Evolutionary conservation across 2,113 vertebrate species (phyloP).

Genomic region (Synodontis membranacea): DNA sequence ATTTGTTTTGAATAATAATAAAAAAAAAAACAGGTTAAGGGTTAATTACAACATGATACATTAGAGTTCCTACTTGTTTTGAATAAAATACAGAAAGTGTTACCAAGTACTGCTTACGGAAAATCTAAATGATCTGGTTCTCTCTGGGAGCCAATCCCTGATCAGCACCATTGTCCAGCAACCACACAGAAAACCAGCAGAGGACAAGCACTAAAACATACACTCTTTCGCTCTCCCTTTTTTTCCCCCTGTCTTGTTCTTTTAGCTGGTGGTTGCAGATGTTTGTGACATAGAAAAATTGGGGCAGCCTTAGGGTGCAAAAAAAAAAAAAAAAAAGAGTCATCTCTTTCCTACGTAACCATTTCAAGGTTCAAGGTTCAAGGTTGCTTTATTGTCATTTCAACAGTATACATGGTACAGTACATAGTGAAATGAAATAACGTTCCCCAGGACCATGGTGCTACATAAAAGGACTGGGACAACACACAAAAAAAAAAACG

Average conservation of each 20-base stretch:
- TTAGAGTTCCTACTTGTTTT: not conserved
- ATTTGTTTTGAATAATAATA: too few relatives aligned
- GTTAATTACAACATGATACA: not conserved
- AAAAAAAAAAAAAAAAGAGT: too few relatives aligned
- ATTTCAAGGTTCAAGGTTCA: too few relatives aligned
- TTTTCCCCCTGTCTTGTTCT: slow-evolving; percentile 1
- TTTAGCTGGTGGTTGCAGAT: slow-evolving; percentile 31
- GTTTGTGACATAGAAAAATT: slow-evolving; percentile 50
- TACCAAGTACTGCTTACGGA: not conserved
- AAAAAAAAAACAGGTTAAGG: not conserved
- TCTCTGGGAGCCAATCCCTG: not conserved
- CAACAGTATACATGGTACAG: too few relatives aligned
- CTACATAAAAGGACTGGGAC: too few relatives aligned
- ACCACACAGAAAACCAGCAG: slow-evolving; percentile 15
- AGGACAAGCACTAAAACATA: slow-evolving; percentile 5
- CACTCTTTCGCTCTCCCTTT: not conserved
- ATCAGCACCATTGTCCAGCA: slow-evolving; percentile 13
- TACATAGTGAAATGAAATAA: too few relatives aligned
- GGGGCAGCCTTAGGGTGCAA: slow-evolving; percentile 42
- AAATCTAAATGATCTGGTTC: slow-evolving; percentile 16
- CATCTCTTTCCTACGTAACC: slow-evolving; percentile 42
- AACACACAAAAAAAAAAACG: too few relatives aligned
- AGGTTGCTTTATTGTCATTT: too few relatives aligned
- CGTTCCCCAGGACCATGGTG: too few relatives aligned
- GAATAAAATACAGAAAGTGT: not conserved